Evolutionary conservation across 2,888 invertebrate species (phyloP).

Genomic region (Vanessa cardui): DNA sequence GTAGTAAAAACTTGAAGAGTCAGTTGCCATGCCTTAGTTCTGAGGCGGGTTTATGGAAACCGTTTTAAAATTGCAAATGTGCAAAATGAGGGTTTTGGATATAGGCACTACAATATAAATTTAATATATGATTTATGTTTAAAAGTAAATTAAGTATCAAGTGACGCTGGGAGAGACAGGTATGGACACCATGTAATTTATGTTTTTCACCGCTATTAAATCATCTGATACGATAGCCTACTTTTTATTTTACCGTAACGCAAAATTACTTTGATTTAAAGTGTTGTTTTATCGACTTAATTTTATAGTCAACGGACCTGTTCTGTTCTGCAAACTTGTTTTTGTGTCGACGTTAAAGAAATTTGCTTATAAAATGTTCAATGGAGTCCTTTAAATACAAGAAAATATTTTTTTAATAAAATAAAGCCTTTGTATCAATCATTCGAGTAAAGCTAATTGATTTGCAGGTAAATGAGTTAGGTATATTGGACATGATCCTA

Average conservation of each 20-base stretch:
- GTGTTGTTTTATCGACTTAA: constrained; percentile 25
- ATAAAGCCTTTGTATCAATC: neutral
- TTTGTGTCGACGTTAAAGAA: constrained; percentile 27
- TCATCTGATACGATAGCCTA: constrained; percentile 12
- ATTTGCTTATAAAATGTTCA: constrained; percentile 32
- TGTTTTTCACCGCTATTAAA: constrained; percentile 1
- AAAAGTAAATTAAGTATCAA: too few relatives aligned
- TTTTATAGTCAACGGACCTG: constrained; percentile 29
- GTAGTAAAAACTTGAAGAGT: constrained; percentile 40
- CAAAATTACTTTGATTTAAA: constrained; percentile 25
- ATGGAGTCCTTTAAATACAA: neutral
- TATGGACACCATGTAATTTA: neutral
- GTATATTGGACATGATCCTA: too few relatives aligned
- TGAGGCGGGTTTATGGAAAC: constrained; percentile 15
- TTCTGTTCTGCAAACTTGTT: constrained; percentile 28
- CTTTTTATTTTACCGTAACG: constrained; percentile 30
- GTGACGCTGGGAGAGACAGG: neutral
- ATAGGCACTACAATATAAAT: neutral
- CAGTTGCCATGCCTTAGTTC: constrained; percentile 29
- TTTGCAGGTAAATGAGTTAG: too few relatives aligned
- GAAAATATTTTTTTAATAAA: neutral
- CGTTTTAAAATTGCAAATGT: constrained; percentile 21
- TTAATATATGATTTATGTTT: neutral
- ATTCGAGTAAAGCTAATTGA: neutral
- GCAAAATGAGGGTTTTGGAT: neutral